Evolutionary conservation across 1,140 invertebrate species (phyloP).

Genomic region (Cotesia glomerata): DNA sequence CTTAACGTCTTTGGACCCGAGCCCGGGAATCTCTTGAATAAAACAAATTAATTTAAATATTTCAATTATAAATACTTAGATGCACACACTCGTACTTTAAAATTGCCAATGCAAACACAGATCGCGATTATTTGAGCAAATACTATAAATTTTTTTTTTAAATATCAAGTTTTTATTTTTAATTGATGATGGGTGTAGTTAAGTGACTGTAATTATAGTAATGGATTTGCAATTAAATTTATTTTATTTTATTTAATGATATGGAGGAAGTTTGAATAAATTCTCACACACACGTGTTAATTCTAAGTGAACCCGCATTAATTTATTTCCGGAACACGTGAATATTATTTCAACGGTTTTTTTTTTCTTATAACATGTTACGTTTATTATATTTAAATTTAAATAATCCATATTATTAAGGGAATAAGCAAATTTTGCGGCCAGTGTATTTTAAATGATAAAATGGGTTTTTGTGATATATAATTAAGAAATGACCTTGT

Average conservation of each 20-base stretch:
- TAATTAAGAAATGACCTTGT: no score
- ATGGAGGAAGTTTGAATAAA: neutral
- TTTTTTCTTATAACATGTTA: neutral
- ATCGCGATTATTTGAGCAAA: no score
- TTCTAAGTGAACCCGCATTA: constrained; percentile 1
- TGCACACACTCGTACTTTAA: neutral
- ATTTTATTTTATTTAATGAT: neutral
- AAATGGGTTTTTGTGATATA: no score
- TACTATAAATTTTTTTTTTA: no score
- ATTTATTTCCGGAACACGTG: constrained; percentile 4
- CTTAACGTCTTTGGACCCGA: neutral
- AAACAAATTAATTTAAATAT: constrained; percentile 15
- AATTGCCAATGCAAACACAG: no score
- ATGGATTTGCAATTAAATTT: neutral
- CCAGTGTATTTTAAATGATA: no score
- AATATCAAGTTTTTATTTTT: no score
- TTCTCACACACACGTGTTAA: neutral
- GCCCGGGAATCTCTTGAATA: constrained; percentile 27
- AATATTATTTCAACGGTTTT: neutral
- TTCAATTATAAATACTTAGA: neutral
- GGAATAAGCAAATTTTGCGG: no score
- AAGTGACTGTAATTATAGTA: no score
- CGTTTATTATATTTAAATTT: no score
- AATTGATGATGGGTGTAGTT: no score
- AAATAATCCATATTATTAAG: no score